Percentiles rank a stretch among this genome's conserved stretches.
Evolutionary conservation across 1,140 invertebrate species (phyloP).

Genomic region (Teleopsis dalmanni): DNA sequence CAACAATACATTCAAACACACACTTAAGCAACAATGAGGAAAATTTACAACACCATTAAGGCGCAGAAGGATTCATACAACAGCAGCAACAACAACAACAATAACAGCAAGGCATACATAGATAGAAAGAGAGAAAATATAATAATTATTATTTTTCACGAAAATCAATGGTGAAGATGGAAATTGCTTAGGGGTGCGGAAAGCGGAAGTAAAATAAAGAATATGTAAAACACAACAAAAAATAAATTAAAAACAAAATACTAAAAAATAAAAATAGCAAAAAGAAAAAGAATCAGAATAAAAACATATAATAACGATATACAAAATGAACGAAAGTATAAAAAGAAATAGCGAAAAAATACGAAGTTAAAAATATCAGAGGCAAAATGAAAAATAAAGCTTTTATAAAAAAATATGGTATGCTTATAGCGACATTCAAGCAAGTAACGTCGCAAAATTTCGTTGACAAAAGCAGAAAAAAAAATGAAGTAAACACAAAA

Average conservation of each 20-base stretch:
- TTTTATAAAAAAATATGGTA: too few species aligned
- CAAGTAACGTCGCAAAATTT: too few species aligned
- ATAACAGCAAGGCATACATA: neutral
- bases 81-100: neutral
- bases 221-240: neutral
- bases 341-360: neutral
- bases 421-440: too few species aligned
- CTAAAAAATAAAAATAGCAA: neutral
- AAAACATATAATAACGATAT: neutral
- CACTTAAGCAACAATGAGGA: too few species aligned
- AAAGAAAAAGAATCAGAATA: neutral
- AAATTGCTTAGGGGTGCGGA: constrained; percentile 3
- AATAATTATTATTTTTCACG: too few species aligned
- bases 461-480: too few species aligned
- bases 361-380: neutral
- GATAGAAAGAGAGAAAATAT: too few species aligned
- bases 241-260: neutral
- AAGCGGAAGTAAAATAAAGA: neutral
- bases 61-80: too few species aligned
- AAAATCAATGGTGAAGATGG: constrained; percentile 1
- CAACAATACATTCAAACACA: too few species aligned
- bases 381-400: too few species aligned
- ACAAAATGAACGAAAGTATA: neutral
- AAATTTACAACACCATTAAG: too few species aligned
- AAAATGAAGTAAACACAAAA: too few species aligned